Evolutionary conservation across 1,140 invertebrate genomes (phyloP).

Genomic region (Doryteuthis pealeii): DNA sequence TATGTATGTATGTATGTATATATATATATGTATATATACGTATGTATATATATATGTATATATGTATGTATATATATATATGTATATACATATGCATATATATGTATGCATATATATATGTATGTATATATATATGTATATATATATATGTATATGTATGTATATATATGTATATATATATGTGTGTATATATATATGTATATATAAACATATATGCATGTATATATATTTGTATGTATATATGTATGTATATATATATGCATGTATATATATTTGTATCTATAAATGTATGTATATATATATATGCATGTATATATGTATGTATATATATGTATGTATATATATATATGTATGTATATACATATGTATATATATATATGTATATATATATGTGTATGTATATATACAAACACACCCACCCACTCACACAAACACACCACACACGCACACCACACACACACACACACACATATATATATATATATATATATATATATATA

Average conservation of each 20-base stretch:
- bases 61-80: not conserved
- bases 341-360: not conserved
- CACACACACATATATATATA: too few species aligned
- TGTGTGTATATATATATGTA: not conserved
- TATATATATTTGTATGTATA: not conserved
- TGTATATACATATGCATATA: not conserved
- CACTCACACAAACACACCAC: too few species aligned
- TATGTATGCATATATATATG: not conserved
- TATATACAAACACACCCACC: not conserved
- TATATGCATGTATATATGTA: not conserved
- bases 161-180: not conserved
- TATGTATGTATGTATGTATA: slow-evolving; percentile 1
- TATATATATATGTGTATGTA: not conserved
- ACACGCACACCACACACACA: too few species aligned
- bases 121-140: not conserved
- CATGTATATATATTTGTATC: not conserved
- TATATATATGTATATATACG: not conserved
- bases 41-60: not conserved
- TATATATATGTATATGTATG: not conserved
- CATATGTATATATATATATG: not conserved
- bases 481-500: too few species aligned
- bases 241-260: slow-evolving; percentile 1
- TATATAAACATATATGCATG: not conserved
- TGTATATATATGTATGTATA: not conserved
- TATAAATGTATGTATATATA: not conserved